These are phyloP conservation scores for Oscheius onirici DNA, from an alignment of 2,888 invertebrate species.

Conservation along the genomic window DNA sequence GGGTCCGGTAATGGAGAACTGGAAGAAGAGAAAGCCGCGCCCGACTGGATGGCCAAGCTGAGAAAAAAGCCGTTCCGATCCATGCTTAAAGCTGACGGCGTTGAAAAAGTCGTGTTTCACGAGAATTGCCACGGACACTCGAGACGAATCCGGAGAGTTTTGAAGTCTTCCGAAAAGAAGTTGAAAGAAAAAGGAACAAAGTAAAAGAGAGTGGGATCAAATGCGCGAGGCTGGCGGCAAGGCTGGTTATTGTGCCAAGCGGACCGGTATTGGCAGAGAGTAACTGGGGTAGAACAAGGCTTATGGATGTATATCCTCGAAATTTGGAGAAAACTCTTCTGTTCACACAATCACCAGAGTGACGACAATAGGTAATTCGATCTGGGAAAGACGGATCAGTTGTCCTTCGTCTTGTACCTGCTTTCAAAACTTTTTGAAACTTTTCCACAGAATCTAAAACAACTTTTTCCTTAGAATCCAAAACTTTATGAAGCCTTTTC, in stretches of 20 bases:
- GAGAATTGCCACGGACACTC: constrained; percentile 16
- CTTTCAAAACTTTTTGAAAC: too few species aligned
- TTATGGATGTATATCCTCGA: too few species aligned
- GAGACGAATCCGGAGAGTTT: constrained; percentile 1
- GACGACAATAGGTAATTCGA: too few species aligned
- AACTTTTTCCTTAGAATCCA: too few species aligned
- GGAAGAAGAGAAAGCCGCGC: constrained; percentile 20
- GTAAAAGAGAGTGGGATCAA: background rate
- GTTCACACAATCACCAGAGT: too few species aligned
- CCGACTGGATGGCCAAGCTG: constrained; percentile 20
- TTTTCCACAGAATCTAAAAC: too few species aligned
- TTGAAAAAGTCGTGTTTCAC: constrained; percentile 25
- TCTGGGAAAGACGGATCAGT: too few species aligned
- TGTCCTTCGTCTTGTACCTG: too few species aligned
- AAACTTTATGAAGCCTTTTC: too few species aligned
- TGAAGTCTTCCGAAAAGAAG: background rate
- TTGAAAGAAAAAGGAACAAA: background rate
- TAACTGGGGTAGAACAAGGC: constrained; percentile 27
- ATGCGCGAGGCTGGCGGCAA: background rate
- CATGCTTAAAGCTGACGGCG: background rate
- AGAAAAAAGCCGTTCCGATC: constrained; percentile 27
- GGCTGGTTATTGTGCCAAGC: constrained; percentile 26
- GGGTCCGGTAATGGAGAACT: constrained; percentile 24
- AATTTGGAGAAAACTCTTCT: too few species aligned
- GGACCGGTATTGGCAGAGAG: constrained; percentile 19